Conservation (phyloP, 2,888 invertebrate species). For the Ormyrus rosae region DNA sequence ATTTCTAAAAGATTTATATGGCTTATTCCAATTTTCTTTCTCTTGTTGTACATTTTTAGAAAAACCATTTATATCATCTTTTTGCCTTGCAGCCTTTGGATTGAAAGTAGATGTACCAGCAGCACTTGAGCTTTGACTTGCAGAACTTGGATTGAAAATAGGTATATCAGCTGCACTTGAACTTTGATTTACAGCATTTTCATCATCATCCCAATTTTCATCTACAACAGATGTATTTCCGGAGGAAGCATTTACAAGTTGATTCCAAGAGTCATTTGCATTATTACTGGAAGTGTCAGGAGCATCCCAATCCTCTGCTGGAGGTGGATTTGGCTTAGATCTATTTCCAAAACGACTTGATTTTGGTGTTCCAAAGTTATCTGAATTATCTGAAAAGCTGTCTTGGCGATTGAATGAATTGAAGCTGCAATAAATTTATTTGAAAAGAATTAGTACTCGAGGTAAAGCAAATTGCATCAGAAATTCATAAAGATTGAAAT, state of each 20-base stretch:
- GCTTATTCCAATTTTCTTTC: conserved; percentile 24
- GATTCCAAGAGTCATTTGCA: conserved; percentile 49
- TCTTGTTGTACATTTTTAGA: not conserved
- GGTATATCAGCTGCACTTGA: conserved; percentile 23
- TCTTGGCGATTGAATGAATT: conserved; percentile 30
- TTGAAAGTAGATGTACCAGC: too few species aligned
- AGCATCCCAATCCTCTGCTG: conserved; percentile 53
- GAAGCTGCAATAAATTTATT: conserved; percentile 40
- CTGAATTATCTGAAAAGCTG: conserved; percentile 23
- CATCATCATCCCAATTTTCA: conserved; percentile 41
- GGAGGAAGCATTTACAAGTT: not conserved
- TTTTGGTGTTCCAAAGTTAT: conserved; percentile 32
- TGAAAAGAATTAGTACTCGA: not conserved
- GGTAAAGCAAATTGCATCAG: conserved; percentile 3
- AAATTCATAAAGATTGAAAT: not conserved
- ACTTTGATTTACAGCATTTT: not conserved
- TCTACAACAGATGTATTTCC: conserved; percentile 10
- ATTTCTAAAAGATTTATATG: too few species aligned
- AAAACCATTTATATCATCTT: not conserved
- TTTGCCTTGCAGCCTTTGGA: too few species aligned
- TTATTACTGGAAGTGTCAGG: conserved; percentile 16
- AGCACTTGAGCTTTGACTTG: not conserved
- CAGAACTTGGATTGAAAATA: conserved; percentile 5
- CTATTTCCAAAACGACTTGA: conserved; percentile 31
- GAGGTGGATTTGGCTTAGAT: conserved; percentile 7